Percentiles rank a stretch among this genome's conserved stretches.
phyloP scores from a whole-genome alignment of 2,113 vertebrate genomes.

The Dendrocopos noguchii region DNA sequence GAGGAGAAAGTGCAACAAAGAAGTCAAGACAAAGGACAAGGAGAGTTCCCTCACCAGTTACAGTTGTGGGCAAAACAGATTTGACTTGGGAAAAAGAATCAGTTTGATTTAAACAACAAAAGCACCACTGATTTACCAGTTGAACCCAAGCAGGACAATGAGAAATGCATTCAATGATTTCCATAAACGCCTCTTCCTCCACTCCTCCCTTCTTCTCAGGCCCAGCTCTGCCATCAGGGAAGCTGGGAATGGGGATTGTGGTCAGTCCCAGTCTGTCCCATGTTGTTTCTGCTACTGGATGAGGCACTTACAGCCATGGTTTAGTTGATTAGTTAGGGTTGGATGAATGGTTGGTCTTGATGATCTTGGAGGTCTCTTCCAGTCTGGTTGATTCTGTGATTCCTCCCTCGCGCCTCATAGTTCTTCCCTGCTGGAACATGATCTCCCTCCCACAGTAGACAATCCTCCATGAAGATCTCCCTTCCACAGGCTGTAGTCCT shows the following conservation, averaged over 20 bases:
- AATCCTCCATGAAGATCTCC: background rate
- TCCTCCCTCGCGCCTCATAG: background rate
- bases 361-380: background rate
- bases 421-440: background rate
- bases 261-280: too few species aligned
- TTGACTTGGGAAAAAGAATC: background rate
- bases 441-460: background rate
- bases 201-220: background rate
- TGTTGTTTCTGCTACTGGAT: too few species aligned
- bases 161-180: background rate
- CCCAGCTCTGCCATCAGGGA: too few species aligned
- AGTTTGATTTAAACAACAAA: background rate
- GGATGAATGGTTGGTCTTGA: too few species aligned
- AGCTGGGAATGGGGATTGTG: too few species aligned
- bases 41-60: too few species aligned
- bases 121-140: background rate
- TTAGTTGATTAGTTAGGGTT: too few species aligned
- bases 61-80: background rate
- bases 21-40: too few species aligned
- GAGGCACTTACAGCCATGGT: too few species aligned
- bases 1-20: background rate
- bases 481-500: too few species aligned
- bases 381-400: too few species aligned
- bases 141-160: background rate
- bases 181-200: background rate